These are phyloP conservation scores for Gobio occitaniae DNA, from an alignment of 2,797 vertebrate species.

Conservation along the genomic window DNA sequence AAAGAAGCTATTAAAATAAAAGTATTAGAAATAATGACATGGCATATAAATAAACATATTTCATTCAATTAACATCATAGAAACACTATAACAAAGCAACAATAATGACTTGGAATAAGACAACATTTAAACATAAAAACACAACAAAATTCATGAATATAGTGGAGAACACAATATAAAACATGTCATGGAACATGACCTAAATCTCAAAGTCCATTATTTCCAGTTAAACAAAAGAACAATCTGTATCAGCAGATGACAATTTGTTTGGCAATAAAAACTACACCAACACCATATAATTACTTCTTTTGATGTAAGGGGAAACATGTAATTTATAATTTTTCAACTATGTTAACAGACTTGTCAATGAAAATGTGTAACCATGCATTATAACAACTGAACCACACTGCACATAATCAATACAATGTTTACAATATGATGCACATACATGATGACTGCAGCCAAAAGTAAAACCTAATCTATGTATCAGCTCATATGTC, in stretches of 20 bases:
- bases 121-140: not conserved
- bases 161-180: not conserved
- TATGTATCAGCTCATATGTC: not conserved
- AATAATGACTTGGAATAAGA: not conserved
- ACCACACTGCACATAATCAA: not conserved
- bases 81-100: not conserved
- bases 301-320: not conserved
- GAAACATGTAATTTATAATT: no score
- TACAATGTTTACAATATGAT: not conserved
- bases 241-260: not conserved
- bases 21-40: not conserved
- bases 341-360: no score
- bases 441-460: not conserved
- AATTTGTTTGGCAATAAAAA: not conserved
- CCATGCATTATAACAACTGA: no score
- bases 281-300: not conserved
- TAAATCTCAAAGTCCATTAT: not conserved
- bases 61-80: not conserved
- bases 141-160: not conserved
- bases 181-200: not conserved
- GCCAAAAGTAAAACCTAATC: not conserved
- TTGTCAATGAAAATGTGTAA: no score
- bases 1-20: no score
- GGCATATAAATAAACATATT: constrained; percentile 6
- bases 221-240: not conserved